Base-by-base conservation (phyloP, 1,140 invertebrate species). In the Rhyacophila brunnea region DNA sequence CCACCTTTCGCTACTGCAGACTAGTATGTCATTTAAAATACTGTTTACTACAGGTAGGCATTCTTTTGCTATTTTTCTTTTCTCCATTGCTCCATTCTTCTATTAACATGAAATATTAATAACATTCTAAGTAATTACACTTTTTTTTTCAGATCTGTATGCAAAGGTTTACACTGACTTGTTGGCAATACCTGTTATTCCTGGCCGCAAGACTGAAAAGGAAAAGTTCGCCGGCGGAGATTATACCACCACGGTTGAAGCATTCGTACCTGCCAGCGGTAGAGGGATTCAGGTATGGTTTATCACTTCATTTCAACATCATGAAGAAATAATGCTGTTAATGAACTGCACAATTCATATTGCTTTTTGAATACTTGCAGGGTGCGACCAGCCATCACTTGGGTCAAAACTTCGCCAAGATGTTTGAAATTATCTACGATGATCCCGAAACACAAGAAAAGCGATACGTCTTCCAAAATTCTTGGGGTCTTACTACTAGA, bases 191-290 rank as follows among this genome's bases (percentile, higher is more conserved):
- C 98, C 98, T 0, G 96, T 99, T 0, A 83, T 99, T 0, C 89
- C 88, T 70, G 98, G 97, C 0, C 85, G 89, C 14, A 99, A 99
- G 81, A 98, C 96, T 0, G 95, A 99, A 75, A 99, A 99, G 75
- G 98, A 99, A 79, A 98, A 99, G 72, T 99, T 99, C 79, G 96
- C 98, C 34, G 98, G 98, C 44, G 95, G 92, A 28, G 93, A 97
- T 75, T 99, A 93, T 70, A 99, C 97, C 0, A 96, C 95, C 0
- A 99, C 98, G 0, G 92, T 98, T 1, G 97, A 99, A 77, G 95
- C 90, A 0, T 99, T 93, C 74, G 86, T 99, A 44, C 87, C 93
- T 0, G 92, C 92, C 1, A 98, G 93, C 71, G 98, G 98, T 1
- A 81, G 96, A 45, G 96, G 87, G 5, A 95, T 99, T 68, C 96